Base-by-base conservation (phyloP, 2,797 vertebrate species). In the Gadopsis marmoratus region DNA sequence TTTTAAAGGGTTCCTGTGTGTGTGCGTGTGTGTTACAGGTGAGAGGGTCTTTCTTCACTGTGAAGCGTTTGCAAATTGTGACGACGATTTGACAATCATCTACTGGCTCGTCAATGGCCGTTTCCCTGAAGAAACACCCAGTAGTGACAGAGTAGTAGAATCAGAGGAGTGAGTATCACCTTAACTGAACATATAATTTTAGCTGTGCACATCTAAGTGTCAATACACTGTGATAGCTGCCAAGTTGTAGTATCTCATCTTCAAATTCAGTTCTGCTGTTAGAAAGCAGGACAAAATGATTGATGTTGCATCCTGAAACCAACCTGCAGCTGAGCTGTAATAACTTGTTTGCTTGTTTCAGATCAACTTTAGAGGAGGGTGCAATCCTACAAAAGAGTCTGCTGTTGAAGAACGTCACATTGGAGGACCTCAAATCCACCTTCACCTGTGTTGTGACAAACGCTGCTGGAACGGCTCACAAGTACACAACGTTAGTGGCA, bases 91-190 rank as follows among this genome's bases (percentile, higher is more conserved):
- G 47, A 74, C 87, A 0, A 71, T 96, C 5, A 94, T 97, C 82
- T 97, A 97, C 89, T 97, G 97, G 96, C 89, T 97, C 50, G 91
- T 95, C n/a, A 94, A 97, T 0, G 88, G 78, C 23, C 86, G 88
- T 3, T 97, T 97, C 84, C 95, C 96, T 0, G 95, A 96, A 45
- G 92, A 93, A 1, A 50, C 79, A 0, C 70, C 37, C 50, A 88
- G 85, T 4, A 81, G 84, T 1, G 76, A 8, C 13, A 89, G 94
- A n/a, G 90, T 96, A 53, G 39, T 56, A 0, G 94, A 96, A 68
- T 53, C 29, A 13, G 63, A 86, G 0, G 87, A 92, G 96, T 96
- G 78, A 95, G 95, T 91, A 17, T 53, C 16, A n/a, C 47, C 17
- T 48, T 21, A 21, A 48, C 19, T 14, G 4, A 64, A n/a, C 1